These are phyloP conservation scores for Poecilia velifera DNA, from an alignment of 2,797 vertebrate genomes.

Conservation along the genomic window DNA sequence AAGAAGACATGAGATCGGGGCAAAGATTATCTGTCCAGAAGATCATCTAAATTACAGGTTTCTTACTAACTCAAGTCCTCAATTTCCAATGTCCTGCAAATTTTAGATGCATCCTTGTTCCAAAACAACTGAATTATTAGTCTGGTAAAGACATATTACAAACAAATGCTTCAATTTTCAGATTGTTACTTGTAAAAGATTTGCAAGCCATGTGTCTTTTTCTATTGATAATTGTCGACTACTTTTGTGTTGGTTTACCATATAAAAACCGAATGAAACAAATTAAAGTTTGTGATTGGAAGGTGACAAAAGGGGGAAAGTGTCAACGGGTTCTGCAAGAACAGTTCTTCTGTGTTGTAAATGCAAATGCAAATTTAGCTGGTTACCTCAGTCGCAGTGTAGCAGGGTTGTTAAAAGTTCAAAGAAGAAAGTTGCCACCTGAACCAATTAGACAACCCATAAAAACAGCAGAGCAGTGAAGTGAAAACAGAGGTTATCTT, in stretches of 20 bases:
- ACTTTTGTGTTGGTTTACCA: not conserved
- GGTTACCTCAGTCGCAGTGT: not conserved
- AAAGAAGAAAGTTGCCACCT: constrained; percentile 2
- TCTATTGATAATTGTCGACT: not conserved
- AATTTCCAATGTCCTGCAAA: not conserved
- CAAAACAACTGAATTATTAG: not conserved
- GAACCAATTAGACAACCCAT: not conserved
- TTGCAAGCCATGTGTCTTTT: not conserved
- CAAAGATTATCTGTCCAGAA: too few relatives aligned
- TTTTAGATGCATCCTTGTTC: not conserved
- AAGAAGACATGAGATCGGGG: not conserved
- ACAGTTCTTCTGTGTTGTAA: not conserved
- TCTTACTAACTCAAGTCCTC: too few relatives aligned
- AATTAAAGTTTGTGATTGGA: not conserved
- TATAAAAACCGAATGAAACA: not conserved
- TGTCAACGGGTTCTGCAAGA: not conserved
- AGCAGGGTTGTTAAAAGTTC: not conserved
- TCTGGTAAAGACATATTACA: not conserved
- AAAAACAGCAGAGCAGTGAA: not conserved
- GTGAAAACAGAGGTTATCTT: constrained; percentile 1
- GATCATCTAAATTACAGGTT: too few relatives aligned
- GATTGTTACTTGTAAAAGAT: not conserved
- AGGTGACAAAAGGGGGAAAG: not conserved
- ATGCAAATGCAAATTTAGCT: not conserved
- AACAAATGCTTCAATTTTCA: not conserved